Evolutionary conservation across 35 echinoderm and acorn worm genomes (phyloP).

Genomic region (Holothuria glaberrima): DNA sequence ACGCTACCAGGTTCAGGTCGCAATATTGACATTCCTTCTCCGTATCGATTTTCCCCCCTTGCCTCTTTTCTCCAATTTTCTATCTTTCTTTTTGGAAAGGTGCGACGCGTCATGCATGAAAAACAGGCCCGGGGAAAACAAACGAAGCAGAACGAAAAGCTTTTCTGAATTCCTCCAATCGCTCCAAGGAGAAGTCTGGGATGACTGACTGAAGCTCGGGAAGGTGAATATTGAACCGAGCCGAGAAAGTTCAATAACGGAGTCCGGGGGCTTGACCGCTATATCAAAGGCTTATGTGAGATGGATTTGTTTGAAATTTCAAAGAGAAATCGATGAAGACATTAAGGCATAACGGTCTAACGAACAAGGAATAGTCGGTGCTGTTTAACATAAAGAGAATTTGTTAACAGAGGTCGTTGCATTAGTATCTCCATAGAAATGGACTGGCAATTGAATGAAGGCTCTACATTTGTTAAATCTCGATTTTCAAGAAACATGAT

Average conservation of each 20-base stretch:
- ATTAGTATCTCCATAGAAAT: too few species aligned
- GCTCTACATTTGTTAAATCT: too few species aligned
- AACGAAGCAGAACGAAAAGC: slow-evolving; percentile 49
- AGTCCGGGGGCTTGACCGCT: background rate
- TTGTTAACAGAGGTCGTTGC: too few species aligned
- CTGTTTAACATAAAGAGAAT: too few species aligned
- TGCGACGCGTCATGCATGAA: slow-evolving; percentile 39
- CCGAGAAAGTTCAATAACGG: background rate
- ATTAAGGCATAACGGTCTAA: too few species aligned
- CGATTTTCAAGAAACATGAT: too few species aligned
- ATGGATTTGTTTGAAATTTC: too few species aligned
- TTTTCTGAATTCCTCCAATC: slow-evolving; percentile 46
- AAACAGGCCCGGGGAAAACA: slow-evolving; percentile 46
- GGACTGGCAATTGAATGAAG: too few species aligned
- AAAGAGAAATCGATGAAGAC: too few species aligned
- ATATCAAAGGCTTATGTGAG: too few species aligned
- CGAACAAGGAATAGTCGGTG: too few species aligned
- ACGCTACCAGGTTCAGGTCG: slow-evolving; percentile 39
- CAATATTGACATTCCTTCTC: slow-evolving; percentile 31
- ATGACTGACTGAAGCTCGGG: background rate
- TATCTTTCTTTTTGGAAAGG: background rate
- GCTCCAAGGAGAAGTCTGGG: background rate
- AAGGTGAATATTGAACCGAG: background rate
- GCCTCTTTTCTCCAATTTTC: slow-evolving; percentile 10
- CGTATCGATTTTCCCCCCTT: slow-evolving; percentile 9